A percentile compares a stretch with the other conserved stretches of the same genome.
These are phyloP conservation scores for Drosophila gunungcola DNA, from an alignment of 1,140 invertebrate genomes.

Conservation along the genomic window DNA sequence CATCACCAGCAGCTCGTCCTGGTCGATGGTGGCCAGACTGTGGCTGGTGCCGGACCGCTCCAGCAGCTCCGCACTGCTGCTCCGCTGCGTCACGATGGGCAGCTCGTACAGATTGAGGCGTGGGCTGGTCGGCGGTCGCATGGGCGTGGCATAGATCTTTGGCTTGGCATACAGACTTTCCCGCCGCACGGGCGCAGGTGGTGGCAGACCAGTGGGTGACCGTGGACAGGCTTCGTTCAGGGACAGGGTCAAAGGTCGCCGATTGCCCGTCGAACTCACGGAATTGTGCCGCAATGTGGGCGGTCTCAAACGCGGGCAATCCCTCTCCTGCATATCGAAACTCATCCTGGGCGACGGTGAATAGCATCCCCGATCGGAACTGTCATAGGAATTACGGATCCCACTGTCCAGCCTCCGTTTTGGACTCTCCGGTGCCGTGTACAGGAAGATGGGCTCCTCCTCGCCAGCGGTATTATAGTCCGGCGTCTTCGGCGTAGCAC, in stretches of 20 bases:
- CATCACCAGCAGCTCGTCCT: conserved; percentile 76
- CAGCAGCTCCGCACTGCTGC: conserved; percentile 76
- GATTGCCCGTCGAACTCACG: conserved; percentile 50
- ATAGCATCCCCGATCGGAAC: conserved; percentile 72
- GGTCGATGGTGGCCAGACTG: conserved; percentile 76
- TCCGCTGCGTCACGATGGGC: conserved; percentile 70
- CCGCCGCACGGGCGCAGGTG: conserved; percentile 72
- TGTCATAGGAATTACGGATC: conserved; percentile 72
- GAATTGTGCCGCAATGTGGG: conserved; percentile 67
- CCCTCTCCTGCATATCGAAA: conserved; percentile 76
- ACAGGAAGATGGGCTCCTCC: conserved; percentile 82
- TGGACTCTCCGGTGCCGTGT: conserved; percentile 78
- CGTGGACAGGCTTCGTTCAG: conserved; percentile 55
- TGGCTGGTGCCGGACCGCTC: conserved; percentile 78
- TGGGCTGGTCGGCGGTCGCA: conserved; percentile 56
- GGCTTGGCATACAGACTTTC: conserved; percentile 80
- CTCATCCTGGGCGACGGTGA: conserved; percentile 59
- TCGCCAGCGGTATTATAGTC: conserved; percentile 80
- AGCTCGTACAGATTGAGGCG: conserved; percentile 69
- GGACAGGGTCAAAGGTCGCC: conserved; percentile 70
- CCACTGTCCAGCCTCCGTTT: conserved; percentile 72
- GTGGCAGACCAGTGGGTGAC: conserved; percentile 69
- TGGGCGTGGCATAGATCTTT: conserved; percentile 80
- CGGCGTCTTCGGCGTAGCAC: conserved; percentile 78
- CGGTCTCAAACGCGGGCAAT: conserved; percentile 30